Conservation (phyloP, 2,888 invertebrate species). For the Eumerus sabulonum region DNA sequence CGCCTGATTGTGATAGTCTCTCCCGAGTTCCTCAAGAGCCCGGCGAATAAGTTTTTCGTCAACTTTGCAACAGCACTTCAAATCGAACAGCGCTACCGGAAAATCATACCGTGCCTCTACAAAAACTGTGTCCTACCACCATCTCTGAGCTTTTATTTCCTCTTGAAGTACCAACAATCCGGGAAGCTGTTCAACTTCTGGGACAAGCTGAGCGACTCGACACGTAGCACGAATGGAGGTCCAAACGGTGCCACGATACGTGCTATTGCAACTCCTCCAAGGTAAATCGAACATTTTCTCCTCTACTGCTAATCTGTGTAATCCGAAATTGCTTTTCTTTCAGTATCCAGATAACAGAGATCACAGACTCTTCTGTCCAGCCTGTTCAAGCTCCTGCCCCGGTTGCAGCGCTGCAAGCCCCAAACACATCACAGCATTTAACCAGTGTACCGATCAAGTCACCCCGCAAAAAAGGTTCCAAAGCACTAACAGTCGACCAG, state of each 20-base stretch:
- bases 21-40: slow-evolving; percentile 86
- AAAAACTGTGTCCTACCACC: slow-evolving; percentile 83
- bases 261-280: slow-evolving; percentile 1
- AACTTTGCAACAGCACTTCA: slow-evolving; percentile 89
- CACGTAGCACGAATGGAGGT: slow-evolving; percentile 71
- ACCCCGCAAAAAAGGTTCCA: slow-evolving; percentile 37
- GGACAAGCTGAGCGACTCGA: slow-evolving; percentile 83
- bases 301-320: neutral
- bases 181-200: slow-evolving; percentile 84
- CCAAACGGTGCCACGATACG: slow-evolving; percentile 8
- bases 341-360: slow-evolving; percentile 46
- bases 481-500: slow-evolving; percentile 11
- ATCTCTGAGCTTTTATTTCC: slow-evolving; percentile 84
- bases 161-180: slow-evolving; percentile 81
- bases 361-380: slow-evolving; percentile 5
- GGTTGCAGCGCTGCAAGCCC: neutral
- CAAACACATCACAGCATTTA: neutral
- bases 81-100: slow-evolving; percentile 83
- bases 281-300: slow-evolving; percentile 14
- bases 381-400: neutral
- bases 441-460: slow-evolving; percentile 25
- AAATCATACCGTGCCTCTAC: slow-evolving; percentile 87
- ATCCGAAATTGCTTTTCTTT: neutral
- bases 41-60: slow-evolving; percentile 88
- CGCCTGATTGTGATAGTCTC: slow-evolving; percentile 89